Conservation (phyloP, 2,797 vertebrate genomes). For the Syngnathus rostellatus region DNA sequence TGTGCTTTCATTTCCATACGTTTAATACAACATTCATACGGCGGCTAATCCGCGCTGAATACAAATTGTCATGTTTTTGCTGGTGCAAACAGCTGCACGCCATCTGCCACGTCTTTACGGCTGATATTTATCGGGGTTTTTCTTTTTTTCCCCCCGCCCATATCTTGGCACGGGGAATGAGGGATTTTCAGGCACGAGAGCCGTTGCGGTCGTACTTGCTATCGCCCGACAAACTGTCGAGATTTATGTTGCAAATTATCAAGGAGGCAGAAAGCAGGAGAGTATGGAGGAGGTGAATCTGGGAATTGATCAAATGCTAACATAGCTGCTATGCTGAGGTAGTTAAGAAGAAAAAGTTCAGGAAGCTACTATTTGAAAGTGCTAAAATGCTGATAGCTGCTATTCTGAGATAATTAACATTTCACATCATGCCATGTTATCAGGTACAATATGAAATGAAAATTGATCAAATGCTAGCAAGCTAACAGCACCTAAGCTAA, state of each 20-base stretch:
- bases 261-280: neutral
- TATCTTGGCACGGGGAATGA: neutral
- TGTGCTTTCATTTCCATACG: conserved; percentile 1
- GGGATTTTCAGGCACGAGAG: neutral
- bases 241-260: neutral
- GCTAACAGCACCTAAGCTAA: neutral
- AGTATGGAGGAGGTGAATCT: neutral
- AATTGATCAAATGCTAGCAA: neutral
- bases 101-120: neutral
- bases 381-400: neutral
- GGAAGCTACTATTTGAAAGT: neutral
- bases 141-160: too few species aligned
- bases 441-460: too few species aligned
- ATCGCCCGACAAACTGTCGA: neutral
- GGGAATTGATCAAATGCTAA: neutral
- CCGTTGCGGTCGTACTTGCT: neutral
- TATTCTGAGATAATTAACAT: neutral
- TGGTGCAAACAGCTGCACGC: neutral
- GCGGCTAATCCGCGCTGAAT: neutral
- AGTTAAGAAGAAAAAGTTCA: neutral
- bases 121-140: neutral
- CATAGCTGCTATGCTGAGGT: neutral
- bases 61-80: neutral
- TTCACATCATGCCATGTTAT: neutral
- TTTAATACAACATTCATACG: neutral